Conservation (phyloP, 2,113 vertebrate genomes). For the Aplodontia rufa region DNA sequence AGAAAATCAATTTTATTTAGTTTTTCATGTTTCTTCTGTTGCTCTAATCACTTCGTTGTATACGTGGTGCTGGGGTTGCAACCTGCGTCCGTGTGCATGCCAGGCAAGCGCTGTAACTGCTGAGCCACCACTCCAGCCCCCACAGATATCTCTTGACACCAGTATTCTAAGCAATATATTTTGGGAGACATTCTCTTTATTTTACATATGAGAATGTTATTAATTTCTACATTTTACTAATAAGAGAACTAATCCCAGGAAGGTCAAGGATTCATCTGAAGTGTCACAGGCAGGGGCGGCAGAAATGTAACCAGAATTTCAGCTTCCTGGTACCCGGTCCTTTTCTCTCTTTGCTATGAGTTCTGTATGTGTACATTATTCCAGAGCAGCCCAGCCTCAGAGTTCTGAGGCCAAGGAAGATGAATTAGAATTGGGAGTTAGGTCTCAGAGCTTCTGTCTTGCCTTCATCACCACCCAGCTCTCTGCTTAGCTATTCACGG, state of each 20-base stretch:
- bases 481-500: background rate
- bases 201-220: background rate
- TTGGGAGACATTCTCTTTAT: constrained; percentile 29
- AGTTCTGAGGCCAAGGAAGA: background rate
- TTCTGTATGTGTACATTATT: background rate
- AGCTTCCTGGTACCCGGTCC: background rate
- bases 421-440: background rate
- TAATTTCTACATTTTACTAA: background rate
- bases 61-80: too few species aligned
- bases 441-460: background rate
- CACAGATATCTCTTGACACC: background rate
- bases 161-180: constrained; percentile 42
- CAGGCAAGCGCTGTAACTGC: too few species aligned
- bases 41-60: too few species aligned
- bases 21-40: too few species aligned
- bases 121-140: too few species aligned
- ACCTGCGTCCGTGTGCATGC: too few species aligned
- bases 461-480: background rate
- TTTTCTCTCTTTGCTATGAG: background rate
- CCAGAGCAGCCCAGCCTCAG: fast-evolving
- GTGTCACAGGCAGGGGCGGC: background rate
- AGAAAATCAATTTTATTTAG: too few species aligned
- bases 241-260: background rate
- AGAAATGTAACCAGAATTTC: background rate
- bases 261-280: background rate